Conservation (phyloP, 2,797 vertebrate species). For the Etheostoma nigrum region DNA sequence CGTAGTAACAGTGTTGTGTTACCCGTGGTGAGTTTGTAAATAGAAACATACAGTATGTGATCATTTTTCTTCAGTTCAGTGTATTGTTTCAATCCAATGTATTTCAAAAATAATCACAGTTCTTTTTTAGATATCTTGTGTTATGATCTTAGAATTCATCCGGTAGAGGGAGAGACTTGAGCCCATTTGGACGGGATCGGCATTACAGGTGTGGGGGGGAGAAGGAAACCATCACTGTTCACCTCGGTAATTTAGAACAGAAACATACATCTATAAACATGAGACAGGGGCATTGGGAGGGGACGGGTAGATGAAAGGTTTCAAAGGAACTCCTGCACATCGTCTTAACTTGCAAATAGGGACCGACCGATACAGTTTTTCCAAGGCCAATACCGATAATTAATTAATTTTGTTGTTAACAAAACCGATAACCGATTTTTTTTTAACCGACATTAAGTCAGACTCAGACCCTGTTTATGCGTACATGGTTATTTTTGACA, state of each 20-base stretch:
- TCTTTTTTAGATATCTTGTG: slow-evolving; percentile 4
- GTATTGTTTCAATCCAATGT: slow-evolving; percentile 25
- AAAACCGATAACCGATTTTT: too few relatives aligned
- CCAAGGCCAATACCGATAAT: too few relatives aligned
- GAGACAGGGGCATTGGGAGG: too few relatives aligned
- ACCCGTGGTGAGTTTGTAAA: slow-evolving; percentile 24
- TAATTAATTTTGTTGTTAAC: too few relatives aligned
- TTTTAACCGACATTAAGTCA: too few relatives aligned
- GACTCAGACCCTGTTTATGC: too few relatives aligned
- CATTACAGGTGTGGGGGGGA: background rate
- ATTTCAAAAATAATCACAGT: slow-evolving; percentile 21
- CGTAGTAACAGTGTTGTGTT: slow-evolving; percentile 7
- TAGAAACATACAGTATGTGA: background rate
- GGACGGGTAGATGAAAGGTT: too few relatives aligned
- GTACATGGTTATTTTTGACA: too few relatives aligned
- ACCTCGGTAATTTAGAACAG: background rate
- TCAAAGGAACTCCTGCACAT: too few relatives aligned
- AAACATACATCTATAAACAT: too few relatives aligned
- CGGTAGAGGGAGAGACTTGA: background rate
- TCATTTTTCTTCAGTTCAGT: slow-evolving; percentile 4
- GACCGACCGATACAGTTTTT: too few relatives aligned
- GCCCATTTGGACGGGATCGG: slow-evolving; percentile 2
- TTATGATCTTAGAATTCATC: slow-evolving; percentile 14
- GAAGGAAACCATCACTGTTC: background rate
- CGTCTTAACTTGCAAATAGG: too few relatives aligned